Percentiles rank a stretch among this genome's conserved stretches.
Evolutionary conservation across 2,113 vertebrate species (phyloP).

Genomic region (Mastomys natalensis): DNA sequence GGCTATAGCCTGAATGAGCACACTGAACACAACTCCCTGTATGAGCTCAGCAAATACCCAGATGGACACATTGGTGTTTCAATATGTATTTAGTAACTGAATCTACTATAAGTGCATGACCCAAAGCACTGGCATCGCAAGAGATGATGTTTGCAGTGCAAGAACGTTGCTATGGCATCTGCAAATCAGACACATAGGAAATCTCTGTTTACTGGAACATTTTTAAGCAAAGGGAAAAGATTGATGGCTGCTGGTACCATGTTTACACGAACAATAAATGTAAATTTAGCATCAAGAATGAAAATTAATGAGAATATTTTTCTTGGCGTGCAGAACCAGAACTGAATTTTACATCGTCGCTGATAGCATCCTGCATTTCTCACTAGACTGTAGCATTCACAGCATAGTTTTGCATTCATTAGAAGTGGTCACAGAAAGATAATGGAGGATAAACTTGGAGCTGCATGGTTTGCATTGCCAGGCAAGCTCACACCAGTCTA

Average conservation of each 20-base stretch:
- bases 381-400: neutral
- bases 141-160: constrained; percentile 32
- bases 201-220: constrained; percentile 25
- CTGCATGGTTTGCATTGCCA: constrained; percentile 41
- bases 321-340: constrained; percentile 1
- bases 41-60: constrained; percentile 46
- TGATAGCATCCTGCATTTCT: constrained; percentile 6
- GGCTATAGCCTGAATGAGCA: neutral
- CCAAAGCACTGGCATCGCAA: neutral
- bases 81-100: neutral
- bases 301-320: constrained; percentile 49
- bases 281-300: constrained; percentile 23
- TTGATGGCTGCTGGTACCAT: neutral
- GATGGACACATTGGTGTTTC: constrained; percentile 39
- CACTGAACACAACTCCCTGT: constrained; percentile 40
- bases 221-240: constrained; percentile 64
- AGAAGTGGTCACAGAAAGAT: neutral
- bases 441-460: constrained; percentile 43
- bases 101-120: neutral
- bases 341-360: neutral
- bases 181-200: constrained; percentile 46
- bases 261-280: neutral
- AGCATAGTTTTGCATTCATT: constrained; percentile 32
- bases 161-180: constrained; percentile 64
- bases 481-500: constrained; percentile 10